phyloP scores from a whole-genome alignment of 2,888 invertebrate species.

The Sphinx pinastri region DNA sequence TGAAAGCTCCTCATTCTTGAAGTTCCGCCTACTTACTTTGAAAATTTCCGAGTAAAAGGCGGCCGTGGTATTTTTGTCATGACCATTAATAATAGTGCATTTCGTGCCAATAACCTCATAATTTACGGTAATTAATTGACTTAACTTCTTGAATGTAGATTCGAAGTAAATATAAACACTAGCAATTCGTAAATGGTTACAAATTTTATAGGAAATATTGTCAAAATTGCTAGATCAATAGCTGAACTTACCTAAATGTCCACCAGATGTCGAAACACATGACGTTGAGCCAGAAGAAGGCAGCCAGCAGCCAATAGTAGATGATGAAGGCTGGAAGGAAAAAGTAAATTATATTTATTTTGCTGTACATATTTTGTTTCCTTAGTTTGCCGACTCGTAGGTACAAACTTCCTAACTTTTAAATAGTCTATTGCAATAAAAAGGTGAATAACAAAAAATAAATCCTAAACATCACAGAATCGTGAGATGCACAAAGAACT shows the following conservation, averaged over 20 bases:
- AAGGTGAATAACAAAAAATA: too few species aligned
- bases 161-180: too few species aligned
- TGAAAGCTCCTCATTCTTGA: not conserved
- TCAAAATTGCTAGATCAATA: not conserved
- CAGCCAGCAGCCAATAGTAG: conserved; percentile 85
- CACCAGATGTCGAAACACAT: conserved; percentile 92
- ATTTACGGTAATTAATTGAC: too few species aligned
- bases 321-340: conserved; percentile 84
- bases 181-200: too few species aligned
- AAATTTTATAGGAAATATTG: too few species aligned
- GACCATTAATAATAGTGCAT: not conserved
- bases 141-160: too few species aligned
- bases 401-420: too few species aligned
- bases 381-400: too few species aligned
- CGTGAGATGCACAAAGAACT: not conserved
- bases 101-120: not conserved
- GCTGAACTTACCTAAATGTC: conserved; percentile 86
- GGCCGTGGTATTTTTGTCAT: conserved; percentile 1
- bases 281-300: conserved; percentile 90
- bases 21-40: not conserved
- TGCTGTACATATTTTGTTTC: too few species aligned
- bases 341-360: not conserved
- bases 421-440: too few species aligned
- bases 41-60: not conserved
- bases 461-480: not conserved